phyloP scores from a whole-genome alignment of 2,113 vertebrate species.

The Hemicordylus capensis region DNA sequence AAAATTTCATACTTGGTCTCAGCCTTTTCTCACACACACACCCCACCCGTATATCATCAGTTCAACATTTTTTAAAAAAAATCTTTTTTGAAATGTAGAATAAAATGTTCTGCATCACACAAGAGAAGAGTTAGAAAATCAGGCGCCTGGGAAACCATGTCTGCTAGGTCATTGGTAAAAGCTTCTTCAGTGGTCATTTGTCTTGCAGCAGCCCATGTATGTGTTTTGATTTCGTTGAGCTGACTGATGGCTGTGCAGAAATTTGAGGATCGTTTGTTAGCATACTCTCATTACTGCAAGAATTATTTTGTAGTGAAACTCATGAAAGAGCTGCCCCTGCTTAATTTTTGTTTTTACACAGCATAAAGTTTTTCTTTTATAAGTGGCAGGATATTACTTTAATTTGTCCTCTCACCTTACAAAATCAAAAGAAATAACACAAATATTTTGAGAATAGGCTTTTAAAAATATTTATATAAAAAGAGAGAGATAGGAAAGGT shows the following conservation, averaged over 20 bases:
- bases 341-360: background rate
- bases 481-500: background rate
- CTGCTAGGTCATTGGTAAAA: constrained; percentile 27
- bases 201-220: constrained; percentile 16
- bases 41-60: background rate
- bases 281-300: background rate
- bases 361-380: background rate
- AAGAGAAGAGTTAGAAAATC: constrained; percentile 22
- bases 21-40: no score
- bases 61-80: background rate
- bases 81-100: constrained; percentile 28
- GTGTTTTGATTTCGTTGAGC: background rate
- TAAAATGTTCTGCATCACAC: background rate
- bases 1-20: constrained; percentile 4
- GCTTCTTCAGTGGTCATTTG: constrained; percentile 42
- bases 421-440: background rate
- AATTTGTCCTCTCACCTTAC: background rate
- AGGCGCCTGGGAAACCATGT: background rate
- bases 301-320: background rate
- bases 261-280: constrained; percentile 1
- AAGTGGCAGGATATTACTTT: background rate
- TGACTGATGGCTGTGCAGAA: constrained; percentile 53
- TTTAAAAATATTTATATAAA: background rate
- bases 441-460: background rate
- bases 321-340: background rate